These are phyloP conservation scores for Drosophila nigrodunni DNA, from an alignment of 1,140 invertebrate genomes.

Conservation along the genomic window DNA sequence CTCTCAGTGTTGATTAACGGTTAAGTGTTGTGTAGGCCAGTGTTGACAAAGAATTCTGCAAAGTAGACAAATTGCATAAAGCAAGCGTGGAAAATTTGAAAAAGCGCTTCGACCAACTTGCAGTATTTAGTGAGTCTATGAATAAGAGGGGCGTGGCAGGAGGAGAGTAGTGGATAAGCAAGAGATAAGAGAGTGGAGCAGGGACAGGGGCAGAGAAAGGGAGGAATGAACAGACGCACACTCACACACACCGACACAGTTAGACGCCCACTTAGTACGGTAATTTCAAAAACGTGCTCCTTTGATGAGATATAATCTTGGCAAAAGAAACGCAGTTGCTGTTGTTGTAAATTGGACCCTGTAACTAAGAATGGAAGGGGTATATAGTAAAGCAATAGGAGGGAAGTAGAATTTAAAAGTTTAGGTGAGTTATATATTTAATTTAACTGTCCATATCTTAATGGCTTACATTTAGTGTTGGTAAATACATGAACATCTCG, in stretches of 20 bases:
- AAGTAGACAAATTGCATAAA: slow-evolving; percentile 74
- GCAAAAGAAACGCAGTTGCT: slow-evolving; percentile 33
- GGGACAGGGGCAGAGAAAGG: background rate
- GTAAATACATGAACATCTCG: too few species aligned
- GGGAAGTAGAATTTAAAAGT: too few species aligned
- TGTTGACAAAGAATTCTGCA: slow-evolving; percentile 60
- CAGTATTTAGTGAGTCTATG: slow-evolving; percentile 5
- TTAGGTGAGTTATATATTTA: too few species aligned
- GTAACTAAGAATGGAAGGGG: too few species aligned
- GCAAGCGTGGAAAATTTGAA: slow-evolving; percentile 79
- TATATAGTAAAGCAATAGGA: too few species aligned
- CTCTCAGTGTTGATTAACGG: background rate
- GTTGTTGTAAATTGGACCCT: slow-evolving; percentile 44
- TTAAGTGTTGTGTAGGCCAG: slow-evolving; percentile 29
- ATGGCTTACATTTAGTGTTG: too few species aligned
- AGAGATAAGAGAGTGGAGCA: background rate
- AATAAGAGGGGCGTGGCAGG: background rate
- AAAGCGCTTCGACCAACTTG: slow-evolving; percentile 59
- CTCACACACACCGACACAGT: slow-evolving; percentile 62
- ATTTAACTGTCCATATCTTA: too few species aligned
- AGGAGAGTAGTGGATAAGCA: background rate
- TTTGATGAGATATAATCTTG: slow-evolving; percentile 82
- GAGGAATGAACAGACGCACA: slow-evolving; percentile 30
- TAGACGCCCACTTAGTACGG: slow-evolving; percentile 84
- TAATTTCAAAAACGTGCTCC: slow-evolving; percentile 83